phyloP scores from a whole-genome alignment of 2,888 invertebrate genomes.

The Dilophus febrilis region DNA sequence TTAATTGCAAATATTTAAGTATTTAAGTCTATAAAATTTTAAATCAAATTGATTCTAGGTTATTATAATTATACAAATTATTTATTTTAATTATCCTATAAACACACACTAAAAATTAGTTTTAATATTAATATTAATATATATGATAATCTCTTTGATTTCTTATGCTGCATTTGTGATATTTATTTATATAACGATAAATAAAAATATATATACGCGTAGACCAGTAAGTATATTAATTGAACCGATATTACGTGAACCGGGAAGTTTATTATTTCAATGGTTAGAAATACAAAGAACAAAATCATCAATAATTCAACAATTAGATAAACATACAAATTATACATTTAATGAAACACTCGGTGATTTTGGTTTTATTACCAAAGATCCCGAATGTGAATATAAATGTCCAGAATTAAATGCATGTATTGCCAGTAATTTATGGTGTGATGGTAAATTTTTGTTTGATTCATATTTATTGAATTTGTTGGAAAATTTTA shows the following conservation, averaged over 20 bases:
- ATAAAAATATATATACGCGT: conserved; percentile 20
- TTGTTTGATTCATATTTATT: too few relatives aligned
- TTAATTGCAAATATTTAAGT: too few relatives aligned
- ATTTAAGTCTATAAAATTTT: too few relatives aligned
- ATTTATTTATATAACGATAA: conserved; percentile 12
- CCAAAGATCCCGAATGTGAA: conserved; percentile 35
- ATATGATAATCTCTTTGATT: too few relatives aligned
- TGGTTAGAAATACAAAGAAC: conserved; percentile 59
- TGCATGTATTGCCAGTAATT: conserved; percentile 55
- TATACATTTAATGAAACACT: conserved; percentile 25
- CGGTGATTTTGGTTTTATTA: conserved; percentile 30
- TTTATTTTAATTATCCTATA: too few relatives aligned
- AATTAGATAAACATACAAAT: conserved; percentile 32
- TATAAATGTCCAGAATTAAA: conserved; percentile 55
- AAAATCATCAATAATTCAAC: conserved; percentile 41
- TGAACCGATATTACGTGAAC: conserved; percentile 52
- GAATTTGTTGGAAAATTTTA: too few relatives aligned
- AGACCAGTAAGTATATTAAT: conserved; percentile 44
- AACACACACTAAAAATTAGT: too few relatives aligned
- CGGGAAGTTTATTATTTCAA: conserved; percentile 58
- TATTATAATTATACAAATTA: too few relatives aligned
- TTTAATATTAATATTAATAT: too few relatives aligned
- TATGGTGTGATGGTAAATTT: conserved; percentile 67
- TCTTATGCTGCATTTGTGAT: neutral
- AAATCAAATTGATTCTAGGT: too few relatives aligned